Percentiles rank a stretch among this genome's conserved stretches.
Evolutionary conservation across 53 echinoderm and acorn worm species (phyloP).

Genomic region (Glandiceps talaboti): DNA sequence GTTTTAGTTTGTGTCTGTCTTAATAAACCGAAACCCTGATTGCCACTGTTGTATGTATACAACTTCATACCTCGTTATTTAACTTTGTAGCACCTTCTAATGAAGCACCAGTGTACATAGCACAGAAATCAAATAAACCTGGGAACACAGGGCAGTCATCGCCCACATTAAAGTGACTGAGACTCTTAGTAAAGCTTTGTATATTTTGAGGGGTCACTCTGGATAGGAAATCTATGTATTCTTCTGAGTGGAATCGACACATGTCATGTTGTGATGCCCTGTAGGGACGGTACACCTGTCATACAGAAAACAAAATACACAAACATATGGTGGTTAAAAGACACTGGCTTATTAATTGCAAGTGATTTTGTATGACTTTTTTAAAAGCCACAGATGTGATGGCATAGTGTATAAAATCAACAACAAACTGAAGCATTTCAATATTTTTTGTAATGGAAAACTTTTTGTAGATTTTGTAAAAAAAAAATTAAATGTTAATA

Average conservation of each 20-base stretch:
- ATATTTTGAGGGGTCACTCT: constrained; percentile 97
- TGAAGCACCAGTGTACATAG: constrained; percentile 95
- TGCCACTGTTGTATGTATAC: no score
- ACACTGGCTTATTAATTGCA: no score
- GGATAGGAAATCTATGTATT: constrained; percentile 93
- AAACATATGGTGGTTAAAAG: no score
- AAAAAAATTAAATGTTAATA: no score
- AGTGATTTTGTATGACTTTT: no score
- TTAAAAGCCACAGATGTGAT: no score
- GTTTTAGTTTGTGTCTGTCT: no score
- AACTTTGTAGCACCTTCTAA: constrained; percentile 89
- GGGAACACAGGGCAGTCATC: constrained; percentile 98
- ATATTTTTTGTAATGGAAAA: no score
- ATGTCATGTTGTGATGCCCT: constrained; percentile 89
- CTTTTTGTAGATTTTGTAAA: no score
- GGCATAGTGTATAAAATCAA: no score
- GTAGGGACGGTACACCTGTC: constrained; percentile 96
- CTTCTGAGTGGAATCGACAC: constrained; percentile 97
- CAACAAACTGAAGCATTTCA: no score
- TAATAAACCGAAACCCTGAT: no score
- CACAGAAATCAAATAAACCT: constrained; percentile 95
- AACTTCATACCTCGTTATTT: constrained; percentile 97
- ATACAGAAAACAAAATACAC: constrained; percentile 1
- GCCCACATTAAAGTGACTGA: constrained; percentile 94
- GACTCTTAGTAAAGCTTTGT: constrained; percentile 90